Base-by-base conservation (phyloP, 2,113 vertebrate genomes). In the Pardalotus punctatus region DNA sequence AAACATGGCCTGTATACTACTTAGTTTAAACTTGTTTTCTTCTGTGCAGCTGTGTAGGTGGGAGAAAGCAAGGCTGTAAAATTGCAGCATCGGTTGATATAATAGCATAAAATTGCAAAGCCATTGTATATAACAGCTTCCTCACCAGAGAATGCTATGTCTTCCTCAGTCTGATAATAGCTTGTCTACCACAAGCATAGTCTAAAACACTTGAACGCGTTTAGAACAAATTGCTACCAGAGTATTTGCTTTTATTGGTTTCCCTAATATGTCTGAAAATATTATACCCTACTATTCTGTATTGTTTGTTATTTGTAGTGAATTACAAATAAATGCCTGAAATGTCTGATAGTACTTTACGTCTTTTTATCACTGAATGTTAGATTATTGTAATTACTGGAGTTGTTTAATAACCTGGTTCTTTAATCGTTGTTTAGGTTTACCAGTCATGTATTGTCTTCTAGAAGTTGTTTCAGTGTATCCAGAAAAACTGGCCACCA, bases 371-470 rank as follows among this genome's bases (percentile, higher is more conserved):
- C 13, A 14, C 17, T 76, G 15, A 21, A 72, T 42, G n/a, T 86
- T 91, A 31, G 20, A 17, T 70, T 43, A 5, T 40, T 65, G 7
- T 81, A 86, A 92, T 67, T 87, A 38, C 42, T 84, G 5, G 25
- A 79, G 12, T 54, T 67, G 42, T 92, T 67, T 73, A 79, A 79
- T 89, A 87, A 93, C 33, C 9, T 62, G 15, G 7, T 82, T 91
- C 27, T 93, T 67, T 53, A 93, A 96, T 91, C 96, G 31, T 83
- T 96, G 4, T 64, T 90, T 97, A 99, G 99, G 99, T 89, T 98
- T 99, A 85, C 98, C 99, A 21, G 99, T 99, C 67, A 99, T 99
- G 99, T 99, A 99, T 96, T 99, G 99, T 97, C 98, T 99, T 4
- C 87, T 99, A 92, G 99, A 99, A 97, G 98, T 99, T 91, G 98